Evolutionary conservation across 2,113 vertebrate genomes (phyloP).

Genomic region (Silurus glanis): DNA sequence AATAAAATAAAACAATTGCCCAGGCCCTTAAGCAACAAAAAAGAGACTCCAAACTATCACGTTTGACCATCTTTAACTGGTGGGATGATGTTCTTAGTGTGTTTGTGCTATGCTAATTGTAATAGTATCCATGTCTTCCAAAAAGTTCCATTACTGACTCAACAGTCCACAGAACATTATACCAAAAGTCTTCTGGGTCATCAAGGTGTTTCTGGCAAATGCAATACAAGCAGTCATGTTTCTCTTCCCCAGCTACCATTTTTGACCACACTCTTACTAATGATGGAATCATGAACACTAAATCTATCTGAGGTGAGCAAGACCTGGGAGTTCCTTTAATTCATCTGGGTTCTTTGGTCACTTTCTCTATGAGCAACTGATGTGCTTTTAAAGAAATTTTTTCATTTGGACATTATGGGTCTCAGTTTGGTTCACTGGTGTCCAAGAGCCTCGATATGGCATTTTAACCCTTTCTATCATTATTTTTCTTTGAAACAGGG

Average conservation of each 20-base stretch:
- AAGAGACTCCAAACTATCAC: too few species aligned
- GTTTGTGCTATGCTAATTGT: too few species aligned
- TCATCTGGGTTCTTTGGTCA: background rate
- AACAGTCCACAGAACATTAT: background rate
- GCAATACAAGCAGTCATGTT: background rate
- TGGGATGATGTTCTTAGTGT: too few species aligned
- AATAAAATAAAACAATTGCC: background rate
- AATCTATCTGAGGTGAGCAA: background rate
- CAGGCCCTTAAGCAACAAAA: too few species aligned
- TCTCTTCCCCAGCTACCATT: background rate
- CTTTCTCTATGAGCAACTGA: background rate
- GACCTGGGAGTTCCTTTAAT: background rate
- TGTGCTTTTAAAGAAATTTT: background rate
- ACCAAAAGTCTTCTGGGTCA: background rate
- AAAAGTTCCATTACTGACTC: background rate
- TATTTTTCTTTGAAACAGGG: background rate
- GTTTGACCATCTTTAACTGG: too few species aligned
- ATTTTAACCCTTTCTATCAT: background rate
- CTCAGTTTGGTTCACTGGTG: background rate
- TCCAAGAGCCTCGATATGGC: background rate
- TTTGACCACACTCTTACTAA: background rate
- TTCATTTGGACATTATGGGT: background rate
- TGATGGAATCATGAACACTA: background rate
- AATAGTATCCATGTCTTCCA: too few species aligned
- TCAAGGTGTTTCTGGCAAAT: background rate